These are phyloP conservation scores for Clarias pachynema DNA, from an alignment of 2,797 vertebrate genomes.

Conservation along the genomic window DNA sequence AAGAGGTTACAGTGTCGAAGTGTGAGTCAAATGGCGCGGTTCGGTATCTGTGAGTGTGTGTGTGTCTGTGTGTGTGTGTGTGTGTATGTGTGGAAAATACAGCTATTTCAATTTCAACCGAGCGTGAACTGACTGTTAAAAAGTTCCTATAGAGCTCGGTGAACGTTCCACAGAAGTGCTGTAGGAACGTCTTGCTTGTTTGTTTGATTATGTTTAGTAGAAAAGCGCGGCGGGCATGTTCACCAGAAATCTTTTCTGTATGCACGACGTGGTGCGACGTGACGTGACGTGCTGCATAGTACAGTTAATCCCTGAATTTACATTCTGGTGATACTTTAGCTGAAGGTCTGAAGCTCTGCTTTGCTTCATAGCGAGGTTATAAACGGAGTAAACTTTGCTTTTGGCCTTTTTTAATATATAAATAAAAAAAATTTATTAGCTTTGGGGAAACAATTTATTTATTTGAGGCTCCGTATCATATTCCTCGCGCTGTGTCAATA, in stretches of 20 bases:
- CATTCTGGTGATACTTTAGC: neutral
- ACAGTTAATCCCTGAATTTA: neutral
- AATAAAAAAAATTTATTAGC: too few relatives aligned
- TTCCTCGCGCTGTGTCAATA: neutral
- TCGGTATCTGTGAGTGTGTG: constrained; percentile 6
- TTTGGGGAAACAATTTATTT: neutral
- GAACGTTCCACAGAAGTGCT: neutral
- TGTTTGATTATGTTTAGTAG: neutral
- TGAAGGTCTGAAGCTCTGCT: neutral
- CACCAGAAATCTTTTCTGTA: neutral
- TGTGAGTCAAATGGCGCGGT: constrained; percentile 23
- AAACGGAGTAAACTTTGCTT: neutral
- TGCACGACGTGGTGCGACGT: neutral
- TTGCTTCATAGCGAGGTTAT: neutral
- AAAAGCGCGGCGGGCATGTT: neutral
- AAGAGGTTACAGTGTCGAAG: constrained; percentile 34
- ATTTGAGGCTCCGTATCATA: neutral
- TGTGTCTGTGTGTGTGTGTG: constrained; percentile 5
- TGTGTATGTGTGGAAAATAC: constrained; percentile 8
- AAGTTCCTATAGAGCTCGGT: neutral
- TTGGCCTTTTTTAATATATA: too few relatives aligned
- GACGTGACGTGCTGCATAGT: neutral
- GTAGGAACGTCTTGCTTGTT: neutral
- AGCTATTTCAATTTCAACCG: constrained; percentile 29
- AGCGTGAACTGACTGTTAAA: constrained; percentile 18